A percentile compares a stretch with the other conserved stretches of the same genome.
These are phyloP conservation scores for Hypsopygia costalis DNA, from an alignment of 2,888 invertebrate genomes.

Conservation along the genomic window DNA sequence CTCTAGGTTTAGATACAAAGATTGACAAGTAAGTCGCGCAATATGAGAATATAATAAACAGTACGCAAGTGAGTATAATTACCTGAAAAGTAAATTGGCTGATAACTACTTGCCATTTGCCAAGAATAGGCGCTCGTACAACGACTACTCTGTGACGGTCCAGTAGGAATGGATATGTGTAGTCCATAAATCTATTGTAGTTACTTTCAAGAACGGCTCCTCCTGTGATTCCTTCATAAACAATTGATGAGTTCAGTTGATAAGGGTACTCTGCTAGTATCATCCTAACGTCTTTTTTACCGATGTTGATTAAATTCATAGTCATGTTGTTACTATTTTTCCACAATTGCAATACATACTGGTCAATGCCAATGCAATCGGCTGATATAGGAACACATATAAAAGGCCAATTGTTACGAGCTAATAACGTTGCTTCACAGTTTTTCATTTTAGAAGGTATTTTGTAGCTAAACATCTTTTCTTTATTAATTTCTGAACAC, in stretches of 20 bases:
- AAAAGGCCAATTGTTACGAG: slow-evolving; percentile 2
- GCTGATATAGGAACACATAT: not conserved
- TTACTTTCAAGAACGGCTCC: not conserved
- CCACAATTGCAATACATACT: slow-evolving; percentile 1
- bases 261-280: not conserved
- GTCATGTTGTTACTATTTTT: not conserved
- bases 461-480: not conserved
- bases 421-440: not conserved
- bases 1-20: not conserved
- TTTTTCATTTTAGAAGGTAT: not conserved
- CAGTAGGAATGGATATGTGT: slow-evolving; percentile 1
- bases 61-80: not conserved
- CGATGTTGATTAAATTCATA: not conserved
- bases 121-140: not conserved
- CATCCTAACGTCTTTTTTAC: not conserved
- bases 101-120: slow-evolving; percentile 4
- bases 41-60: slow-evolving; percentile 1
- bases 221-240: slow-evolving; percentile 1
- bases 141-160: not conserved
- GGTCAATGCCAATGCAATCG: not conserved
- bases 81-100: not conserved
- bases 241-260: not conserved
- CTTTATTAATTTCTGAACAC: slow-evolving; percentile 1
- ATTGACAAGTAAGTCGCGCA: not conserved
- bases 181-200: not conserved